Evolutionary conservation across 2,797 vertebrate genomes (phyloP).

Genomic region (Sebastes hubbsi): DNA sequence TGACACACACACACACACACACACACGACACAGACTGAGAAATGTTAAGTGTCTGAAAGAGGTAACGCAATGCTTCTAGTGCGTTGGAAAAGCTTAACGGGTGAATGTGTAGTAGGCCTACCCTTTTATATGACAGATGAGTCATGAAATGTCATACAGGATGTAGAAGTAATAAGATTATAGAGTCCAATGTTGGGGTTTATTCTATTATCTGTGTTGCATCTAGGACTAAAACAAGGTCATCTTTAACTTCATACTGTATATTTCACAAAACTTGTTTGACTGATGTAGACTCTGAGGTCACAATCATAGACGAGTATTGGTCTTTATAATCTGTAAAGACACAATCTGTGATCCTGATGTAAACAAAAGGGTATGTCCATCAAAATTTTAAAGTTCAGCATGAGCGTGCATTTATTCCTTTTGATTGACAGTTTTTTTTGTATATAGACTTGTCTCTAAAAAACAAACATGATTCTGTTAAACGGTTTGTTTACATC

Average conservation of each 20-base stretch:
- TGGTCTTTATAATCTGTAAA: neutral
- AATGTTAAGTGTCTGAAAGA: neutral
- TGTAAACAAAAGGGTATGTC: neutral
- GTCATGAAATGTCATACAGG: neutral
- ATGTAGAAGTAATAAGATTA: neutral
- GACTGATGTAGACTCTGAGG: neutral
- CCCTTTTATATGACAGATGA: accelerated
- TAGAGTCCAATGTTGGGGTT: neutral
- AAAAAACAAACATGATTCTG: neutral
- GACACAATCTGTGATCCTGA: neutral
- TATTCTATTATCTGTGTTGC: neutral
- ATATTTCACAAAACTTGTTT: neutral
- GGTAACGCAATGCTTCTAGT: neutral
- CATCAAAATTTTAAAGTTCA: neutral
- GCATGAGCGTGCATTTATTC: neutral
- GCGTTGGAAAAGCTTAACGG: neutral
- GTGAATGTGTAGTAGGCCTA: neutral
- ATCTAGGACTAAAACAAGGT: neutral
- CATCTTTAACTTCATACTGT: neutral
- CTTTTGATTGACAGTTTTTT: neutral
- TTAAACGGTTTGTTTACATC: neutral
- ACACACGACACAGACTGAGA: neutral
- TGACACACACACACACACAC: neutral
- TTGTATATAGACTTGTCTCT: neutral
- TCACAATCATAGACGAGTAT: too few relatives aligned